phyloP scores from a whole-genome alignment of 2,797 vertebrate species.

The Nannoperca obscura region DNA sequence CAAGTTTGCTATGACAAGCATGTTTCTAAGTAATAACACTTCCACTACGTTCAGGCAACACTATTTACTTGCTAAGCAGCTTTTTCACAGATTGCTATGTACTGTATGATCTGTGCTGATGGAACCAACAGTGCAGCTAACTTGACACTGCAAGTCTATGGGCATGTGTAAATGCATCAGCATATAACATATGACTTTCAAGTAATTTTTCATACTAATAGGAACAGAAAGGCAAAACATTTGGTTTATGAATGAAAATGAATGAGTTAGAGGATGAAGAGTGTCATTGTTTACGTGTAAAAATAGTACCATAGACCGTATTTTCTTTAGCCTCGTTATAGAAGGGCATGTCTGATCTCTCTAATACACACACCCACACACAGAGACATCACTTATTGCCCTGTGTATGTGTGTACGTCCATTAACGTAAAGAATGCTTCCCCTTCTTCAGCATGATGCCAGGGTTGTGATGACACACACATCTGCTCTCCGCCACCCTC shows the following conservation, averaged over 20 bases:
- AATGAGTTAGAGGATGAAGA: conserved; percentile 58
- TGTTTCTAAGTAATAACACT: neutral
- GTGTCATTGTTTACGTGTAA: conserved; percentile 33
- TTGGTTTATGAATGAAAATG: conserved; percentile 40
- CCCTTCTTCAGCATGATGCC: conserved; percentile 53
- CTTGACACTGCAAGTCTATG: conserved; percentile 24
- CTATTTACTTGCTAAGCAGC: neutral
- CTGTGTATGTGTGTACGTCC: conserved; percentile 11
- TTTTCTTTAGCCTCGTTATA: conserved; percentile 30
- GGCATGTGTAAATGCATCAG: conserved; percentile 45
- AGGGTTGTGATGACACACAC: conserved; percentile 63
- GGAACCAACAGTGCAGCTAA: conserved; percentile 23
- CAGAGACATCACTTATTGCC: neutral
- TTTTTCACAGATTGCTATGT: neutral
- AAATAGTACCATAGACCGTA: conserved; percentile 22
- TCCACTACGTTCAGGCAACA: neutral
- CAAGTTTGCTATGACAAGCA: conserved; percentile 10
- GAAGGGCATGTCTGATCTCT: conserved; percentile 13
- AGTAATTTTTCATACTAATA: conserved; percentile 41
- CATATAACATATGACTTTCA: conserved; percentile 41
- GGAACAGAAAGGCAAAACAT: conserved; percentile 29
- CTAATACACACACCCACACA: conserved; percentile 11
- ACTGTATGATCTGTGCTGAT: neutral
- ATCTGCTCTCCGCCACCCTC: conserved; percentile 57
- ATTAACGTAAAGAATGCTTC: conserved; percentile 49